Percentiles rank a stretch among this genome's conserved stretches.
Evolutionary conservation across 2,888 invertebrate species (phyloP).

Genomic region (Cheilosia soror): DNA sequence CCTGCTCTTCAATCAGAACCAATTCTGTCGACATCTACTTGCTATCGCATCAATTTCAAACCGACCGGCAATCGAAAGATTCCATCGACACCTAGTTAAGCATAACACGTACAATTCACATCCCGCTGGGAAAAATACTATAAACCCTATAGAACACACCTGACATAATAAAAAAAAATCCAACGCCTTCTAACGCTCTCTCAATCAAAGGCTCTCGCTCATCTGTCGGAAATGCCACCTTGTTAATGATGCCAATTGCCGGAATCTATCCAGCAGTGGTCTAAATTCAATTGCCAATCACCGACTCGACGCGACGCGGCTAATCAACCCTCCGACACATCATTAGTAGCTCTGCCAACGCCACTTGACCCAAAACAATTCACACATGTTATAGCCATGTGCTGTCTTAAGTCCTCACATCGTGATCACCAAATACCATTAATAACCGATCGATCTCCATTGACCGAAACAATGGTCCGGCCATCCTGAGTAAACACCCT

Average conservation of each 20-base stretch:
- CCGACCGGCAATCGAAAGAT: background rate
- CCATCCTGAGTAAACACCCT: slow-evolving; percentile 69
- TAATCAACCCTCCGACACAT: slow-evolving; percentile 60
- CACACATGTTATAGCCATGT: slow-evolving; percentile 71
- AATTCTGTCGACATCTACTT: no score
- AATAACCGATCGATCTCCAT: slow-evolving; percentile 75
- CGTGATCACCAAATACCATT: slow-evolving; percentile 63
- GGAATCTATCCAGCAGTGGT: slow-evolving; percentile 51
- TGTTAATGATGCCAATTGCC: slow-evolving; percentile 61
- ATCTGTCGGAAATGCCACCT: slow-evolving; percentile 73
- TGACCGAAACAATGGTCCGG: slow-evolving; percentile 63
- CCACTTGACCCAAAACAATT: slow-evolving; percentile 73
- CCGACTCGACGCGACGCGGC: slow-evolving; percentile 20
- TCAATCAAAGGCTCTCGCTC: slow-evolving; percentile 51
- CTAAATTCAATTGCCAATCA: slow-evolving; percentile 60
- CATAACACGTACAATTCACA: slow-evolving; percentile 24
- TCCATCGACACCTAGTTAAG: slow-evolving; percentile 66
- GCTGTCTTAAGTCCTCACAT: slow-evolving; percentile 8
- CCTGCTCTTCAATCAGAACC: no score
- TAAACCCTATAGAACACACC: slow-evolving; percentile 57
- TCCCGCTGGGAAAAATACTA: slow-evolving; percentile 52
- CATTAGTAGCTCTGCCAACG: slow-evolving; percentile 54
- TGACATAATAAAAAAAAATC: slow-evolving; percentile 53
- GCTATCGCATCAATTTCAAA: background rate
- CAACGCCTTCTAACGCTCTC: slow-evolving; percentile 36